Base-by-base conservation (phyloP, 92 coral and sea anemone genomes). In the Metridium senile region DNA sequence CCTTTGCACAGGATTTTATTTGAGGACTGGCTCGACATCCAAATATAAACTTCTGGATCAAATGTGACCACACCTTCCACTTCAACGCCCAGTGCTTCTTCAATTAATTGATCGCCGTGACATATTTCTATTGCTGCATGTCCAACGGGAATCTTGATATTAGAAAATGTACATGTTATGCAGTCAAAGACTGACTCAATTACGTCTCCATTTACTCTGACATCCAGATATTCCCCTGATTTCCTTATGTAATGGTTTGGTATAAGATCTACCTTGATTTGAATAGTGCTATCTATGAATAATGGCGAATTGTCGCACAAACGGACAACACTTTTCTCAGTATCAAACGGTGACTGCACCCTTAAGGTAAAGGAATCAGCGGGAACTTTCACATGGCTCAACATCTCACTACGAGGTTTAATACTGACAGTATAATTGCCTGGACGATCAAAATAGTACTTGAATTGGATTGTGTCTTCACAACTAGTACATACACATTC, bases 1-100 rank as follows among this genome's bases (percentile, higher is more conserved):
- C 54, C 78, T 11, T 9, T 23, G 63, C 84, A 71, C 19, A 18
- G 20, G 21, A 71, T 71, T 21, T 19, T 47, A 16, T 2, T 25
- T 6, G 49, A 4, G 30, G 52, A 9, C 1, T 28, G 25, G 9
- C 53, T 49, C 11, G 28, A 33, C 26, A 57, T 28, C 17, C 57
- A 47, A 13, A 72, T n/a, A 26, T 72, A 72, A 25, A 17, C 25
- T 21, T 25, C 13, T 0, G 6, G 22, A 26, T 33, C 21, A 25
- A n/a, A 71, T 32, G 68, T 1, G 28, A 11, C 18, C 18, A 63
- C 30, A 63, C 19, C 33, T 25, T 18, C 68, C 18, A 63, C 43
- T 18, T 54, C 61, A 20, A 54, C 61, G 25, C 17, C 6, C 61
- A 54, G 61, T 54, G 4, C 25, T 16, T 54, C 4, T 2, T 19